A percentile compares a stretch with the other conserved stretches of the same genome.
These are phyloP conservation scores for Lycopodina hypogea DNA, from an alignment of 37 sponge, comb jelly and placozoan genomes.

Conservation along the genomic window DNA sequence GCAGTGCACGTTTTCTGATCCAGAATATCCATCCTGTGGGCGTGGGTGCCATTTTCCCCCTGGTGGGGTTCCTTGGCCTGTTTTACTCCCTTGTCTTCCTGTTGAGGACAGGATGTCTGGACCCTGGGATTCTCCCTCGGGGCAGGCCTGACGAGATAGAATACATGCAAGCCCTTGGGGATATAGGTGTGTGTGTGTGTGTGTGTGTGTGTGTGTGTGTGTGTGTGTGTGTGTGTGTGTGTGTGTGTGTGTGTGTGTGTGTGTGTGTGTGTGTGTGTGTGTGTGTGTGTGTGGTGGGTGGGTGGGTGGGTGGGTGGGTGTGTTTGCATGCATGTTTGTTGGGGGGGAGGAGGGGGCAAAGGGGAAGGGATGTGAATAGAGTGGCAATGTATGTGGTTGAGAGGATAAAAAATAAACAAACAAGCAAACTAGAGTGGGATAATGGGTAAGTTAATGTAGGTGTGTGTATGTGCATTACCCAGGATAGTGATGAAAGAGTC, in stretches of 20 bases:
- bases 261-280: constrained; percentile 13
- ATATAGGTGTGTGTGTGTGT: constrained; percentile 17
- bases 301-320: no score
- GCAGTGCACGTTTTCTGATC: constrained; percentile 58
- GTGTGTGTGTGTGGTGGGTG: no score
- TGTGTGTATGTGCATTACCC: no score
- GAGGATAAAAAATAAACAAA: background rate
- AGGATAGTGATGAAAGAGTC: background rate
- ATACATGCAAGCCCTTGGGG: constrained; percentile 37
- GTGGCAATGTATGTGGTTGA: background rate
- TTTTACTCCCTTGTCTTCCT: constrained; percentile 73
- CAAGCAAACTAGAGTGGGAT: background rate
- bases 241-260: background rate
- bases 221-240: constrained; percentile 11
- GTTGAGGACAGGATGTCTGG: constrained; percentile 82
- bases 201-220: constrained; percentile 14
- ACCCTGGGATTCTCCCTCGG: constrained; percentile 90
- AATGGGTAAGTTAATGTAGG: background rate
- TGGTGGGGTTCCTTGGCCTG: constrained; percentile 40
- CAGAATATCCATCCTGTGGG: constrained; percentile 40
- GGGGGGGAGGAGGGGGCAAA: background rate
- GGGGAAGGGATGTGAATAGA: background rate
- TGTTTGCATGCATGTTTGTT: background rate
- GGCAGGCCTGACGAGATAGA: constrained; percentile 70
- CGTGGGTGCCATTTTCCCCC: constrained; percentile 32